Evolutionary conservation across 2,888 invertebrate species (phyloP).

Genomic region (Temnothorax unifasciatus): DNA sequence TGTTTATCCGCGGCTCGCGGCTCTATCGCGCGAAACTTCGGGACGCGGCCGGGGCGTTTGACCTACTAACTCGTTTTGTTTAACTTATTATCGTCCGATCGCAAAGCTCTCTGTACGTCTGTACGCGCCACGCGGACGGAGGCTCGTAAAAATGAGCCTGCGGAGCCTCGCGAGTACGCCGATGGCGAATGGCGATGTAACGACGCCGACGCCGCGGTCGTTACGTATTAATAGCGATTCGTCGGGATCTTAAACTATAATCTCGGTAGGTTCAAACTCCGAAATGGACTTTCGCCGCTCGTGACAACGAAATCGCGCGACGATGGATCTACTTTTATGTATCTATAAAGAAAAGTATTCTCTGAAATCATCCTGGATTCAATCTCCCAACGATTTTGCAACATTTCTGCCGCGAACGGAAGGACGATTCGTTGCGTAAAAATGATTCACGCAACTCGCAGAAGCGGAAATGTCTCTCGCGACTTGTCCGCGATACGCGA

Average conservation of each 20-base stretch:
- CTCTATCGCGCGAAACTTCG: slow-evolving; percentile 47
- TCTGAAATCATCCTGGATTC: not conserved
- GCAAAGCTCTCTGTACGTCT: not conserved
- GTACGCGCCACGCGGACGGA: not conserved
- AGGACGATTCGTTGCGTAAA: slow-evolving; percentile 18
- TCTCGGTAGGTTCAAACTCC: not conserved
- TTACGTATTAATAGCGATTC: slow-evolving; percentile 39
- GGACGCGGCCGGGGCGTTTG: slow-evolving; percentile 31
- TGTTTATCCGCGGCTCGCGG: slow-evolving; percentile 15
- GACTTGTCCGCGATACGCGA: not conserved
- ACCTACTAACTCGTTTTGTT: slow-evolving; percentile 58
- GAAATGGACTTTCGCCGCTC: slow-evolving; percentile 15
- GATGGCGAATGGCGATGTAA: not conserved
- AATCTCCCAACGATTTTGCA: not conserved
- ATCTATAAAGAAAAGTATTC: not conserved
- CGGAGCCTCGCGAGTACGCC: not conserved
- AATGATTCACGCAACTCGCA: slow-evolving; percentile 9
- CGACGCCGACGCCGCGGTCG: not conserved
- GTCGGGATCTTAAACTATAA: slow-evolving; percentile 14
- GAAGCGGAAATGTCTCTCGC: not conserved
- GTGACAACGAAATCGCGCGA: not conserved
- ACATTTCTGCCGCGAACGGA: not conserved
- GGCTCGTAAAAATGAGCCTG: slow-evolving; percentile 33
- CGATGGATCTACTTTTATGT: not conserved
- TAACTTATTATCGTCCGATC: slow-evolving; percentile 52